Base-by-base conservation (phyloP, 2,888 invertebrate genomes). In the Ormyrus labotus region DNA sequence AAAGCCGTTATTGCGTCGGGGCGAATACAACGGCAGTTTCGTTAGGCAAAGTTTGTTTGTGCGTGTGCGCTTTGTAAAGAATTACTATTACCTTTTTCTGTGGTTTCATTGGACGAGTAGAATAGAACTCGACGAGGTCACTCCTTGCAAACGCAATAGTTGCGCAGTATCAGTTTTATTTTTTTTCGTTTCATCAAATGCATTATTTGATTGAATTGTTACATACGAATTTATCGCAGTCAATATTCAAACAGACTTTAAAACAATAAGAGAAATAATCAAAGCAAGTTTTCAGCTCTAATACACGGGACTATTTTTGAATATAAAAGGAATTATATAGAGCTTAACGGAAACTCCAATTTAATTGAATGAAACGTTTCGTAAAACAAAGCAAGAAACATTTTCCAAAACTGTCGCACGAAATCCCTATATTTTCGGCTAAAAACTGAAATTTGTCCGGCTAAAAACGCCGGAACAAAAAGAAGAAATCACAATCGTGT, bases 1-100 rank as follows among this genome's bases (percentile, higher is more conserved):
- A 50, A 64, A 57, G 58, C 65, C 64, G 71, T 75, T 76, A 70
- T 80, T 67, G 80, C 76, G 48, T 60, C 58, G 67, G 13, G 13
- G n/a, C 51, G n/a, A 10, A 58, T 13, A 11, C 11, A 8, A 9
- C 51, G 11, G 51, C 47, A n/a, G 19, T 68, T 72, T 61, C 11
- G 67, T 67, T 68, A 48, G 5, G 51, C n/a, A 71, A 78, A 78
- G 67, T 72, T 78, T 60, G 60, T 61, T 65, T 72, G 53, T 71
- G 51, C 60, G 9, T 19, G 19, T n/a, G 73, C 50, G 47, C 65
- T 47, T 67, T 75, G 74, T 70, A 64, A 77, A 70, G 63, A 70
- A 77, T 77, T 70, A 13, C 13, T 64, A 77, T 70, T 70, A 13
- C 13, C 19, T 48, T 7, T 57, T 72, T 72, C 64, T 53, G 19